Evolutionary conservation across 2,113 vertebrate genomes (phyloP).

Genomic region (Lasiurus cinereus): DNA sequence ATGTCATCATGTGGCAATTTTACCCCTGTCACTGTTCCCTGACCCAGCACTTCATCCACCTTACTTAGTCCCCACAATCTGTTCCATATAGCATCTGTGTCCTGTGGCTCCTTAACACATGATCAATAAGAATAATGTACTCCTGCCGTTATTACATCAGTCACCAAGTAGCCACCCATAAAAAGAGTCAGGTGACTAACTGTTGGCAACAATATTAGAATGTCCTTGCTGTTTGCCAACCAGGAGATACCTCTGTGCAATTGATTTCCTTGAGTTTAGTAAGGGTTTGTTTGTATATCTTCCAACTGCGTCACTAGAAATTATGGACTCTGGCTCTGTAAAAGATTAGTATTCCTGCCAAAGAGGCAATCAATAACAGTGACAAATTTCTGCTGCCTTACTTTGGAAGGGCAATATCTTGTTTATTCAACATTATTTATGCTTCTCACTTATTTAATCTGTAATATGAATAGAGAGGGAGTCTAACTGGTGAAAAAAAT

Average conservation of each 20-base stretch:
- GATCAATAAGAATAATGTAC: neutral
- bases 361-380: neutral
- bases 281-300: conserved; percentile 58
- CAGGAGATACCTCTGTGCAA: neutral
- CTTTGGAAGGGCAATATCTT: conserved; percentile 51
- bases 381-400: conserved; percentile 39
- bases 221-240: conserved; percentile 23
- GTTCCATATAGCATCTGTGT: neutral
- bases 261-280: conserved; percentile 66
- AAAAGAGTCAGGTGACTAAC: conserved; percentile 40
- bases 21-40: neutral
- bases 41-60: neutral
- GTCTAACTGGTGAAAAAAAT: neutral
- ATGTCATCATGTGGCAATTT: neutral
- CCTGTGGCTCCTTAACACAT: neutral
- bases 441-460: conserved; percentile 35
- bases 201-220: conserved; percentile 24
- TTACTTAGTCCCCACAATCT: neutral
- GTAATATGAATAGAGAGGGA: neutral
- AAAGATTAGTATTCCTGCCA: conserved; percentile 61
- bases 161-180: neutral
- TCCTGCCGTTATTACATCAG: neutral
- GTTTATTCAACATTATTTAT: neutral
- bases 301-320: conserved; percentile 55
- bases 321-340: conserved; percentile 46